Evolutionary conservation across 2,113 vertebrate genomes (phyloP).

Genomic region (Cyanistes caeruleus): DNA sequence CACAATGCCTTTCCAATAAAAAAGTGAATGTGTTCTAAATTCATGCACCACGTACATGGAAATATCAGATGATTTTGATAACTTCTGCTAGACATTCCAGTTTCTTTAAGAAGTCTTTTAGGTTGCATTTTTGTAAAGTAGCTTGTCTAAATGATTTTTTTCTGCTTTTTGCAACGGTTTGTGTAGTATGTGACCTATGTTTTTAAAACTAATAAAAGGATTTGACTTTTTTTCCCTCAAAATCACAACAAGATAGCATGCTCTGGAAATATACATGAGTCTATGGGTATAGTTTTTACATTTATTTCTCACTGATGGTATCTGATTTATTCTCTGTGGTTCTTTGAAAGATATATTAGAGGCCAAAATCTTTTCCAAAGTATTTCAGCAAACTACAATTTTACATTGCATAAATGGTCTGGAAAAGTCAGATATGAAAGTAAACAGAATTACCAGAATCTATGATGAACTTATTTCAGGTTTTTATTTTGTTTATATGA

Average conservation of each 20-base stretch:
- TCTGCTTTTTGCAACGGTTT: background rate
- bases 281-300: fast-evolving
- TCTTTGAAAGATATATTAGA: background rate
- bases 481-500: background rate
- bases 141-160: background rate
- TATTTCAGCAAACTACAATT: background rate
- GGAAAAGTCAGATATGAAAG: background rate
- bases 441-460: background rate
- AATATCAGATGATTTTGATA: background rate
- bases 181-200: too few relatives aligned
- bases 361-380: background rate
- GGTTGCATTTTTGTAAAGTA: background rate
- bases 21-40: background rate
- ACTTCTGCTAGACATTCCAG: background rate
- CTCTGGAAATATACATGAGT: background rate
- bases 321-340: background rate
- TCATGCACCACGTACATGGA: background rate
- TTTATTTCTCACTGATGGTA: background rate
- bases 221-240: background rate
- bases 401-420: background rate
- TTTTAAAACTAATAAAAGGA: background rate
- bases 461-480: background rate
- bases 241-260: background rate
- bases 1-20: background rate
- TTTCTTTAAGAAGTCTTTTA: background rate